Conservation (phyloP, 2,113 vertebrate genomes). For the Cynoglossus semilaevis region DNA sequence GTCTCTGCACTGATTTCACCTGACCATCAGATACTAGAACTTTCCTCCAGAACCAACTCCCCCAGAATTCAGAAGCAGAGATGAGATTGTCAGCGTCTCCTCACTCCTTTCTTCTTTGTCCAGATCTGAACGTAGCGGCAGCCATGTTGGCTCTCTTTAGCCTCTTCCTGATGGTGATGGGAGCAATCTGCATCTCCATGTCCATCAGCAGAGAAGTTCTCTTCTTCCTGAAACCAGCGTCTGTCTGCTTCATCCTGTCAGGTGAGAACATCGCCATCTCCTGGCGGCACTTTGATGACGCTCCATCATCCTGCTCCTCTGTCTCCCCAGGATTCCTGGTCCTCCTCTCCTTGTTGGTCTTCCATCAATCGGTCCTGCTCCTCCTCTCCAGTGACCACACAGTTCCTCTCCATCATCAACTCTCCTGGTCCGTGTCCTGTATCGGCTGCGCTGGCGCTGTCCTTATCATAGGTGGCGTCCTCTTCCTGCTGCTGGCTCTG, state of each 20-base stretch:
- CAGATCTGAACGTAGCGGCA: slow-evolving; percentile 80
- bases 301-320: background rate
- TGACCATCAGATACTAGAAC: no score
- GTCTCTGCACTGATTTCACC: no score
- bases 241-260: slow-evolving; percentile 83
- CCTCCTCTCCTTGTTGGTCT: slow-evolving; percentile 77
- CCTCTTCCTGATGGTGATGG: slow-evolving; percentile 82
- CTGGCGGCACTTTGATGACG: background rate
- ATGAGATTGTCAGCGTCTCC: background rate
- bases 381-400: slow-evolving; percentile 75
- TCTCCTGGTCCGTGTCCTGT: slow-evolving; percentile 85
- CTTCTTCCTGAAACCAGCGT: slow-evolving; percentile 85
- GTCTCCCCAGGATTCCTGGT: slow-evolving; percentile 77
- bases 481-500: slow-evolving; percentile 79
- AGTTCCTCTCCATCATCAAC: slow-evolving; percentile 76
- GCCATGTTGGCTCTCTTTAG: slow-evolving; percentile 81
- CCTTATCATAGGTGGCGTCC: slow-evolving; percentile 75
- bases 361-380: slow-evolving; percentile 80
- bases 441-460: slow-evolving; percentile 74
- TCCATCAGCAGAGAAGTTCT: slow-evolving; percentile 83
- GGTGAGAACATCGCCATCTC: slow-evolving; percentile 63
- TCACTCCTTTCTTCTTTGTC: background rate
- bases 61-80: no score
- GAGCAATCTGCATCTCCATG: slow-evolving; percentile 83
- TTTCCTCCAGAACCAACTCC: slow-evolving; percentile 34